A percentile compares a stretch with the other conserved stretches of the same genome.
phyloP scores from a whole-genome alignment of 2,113 vertebrate species.

The Toxotes chatareus region DNA sequence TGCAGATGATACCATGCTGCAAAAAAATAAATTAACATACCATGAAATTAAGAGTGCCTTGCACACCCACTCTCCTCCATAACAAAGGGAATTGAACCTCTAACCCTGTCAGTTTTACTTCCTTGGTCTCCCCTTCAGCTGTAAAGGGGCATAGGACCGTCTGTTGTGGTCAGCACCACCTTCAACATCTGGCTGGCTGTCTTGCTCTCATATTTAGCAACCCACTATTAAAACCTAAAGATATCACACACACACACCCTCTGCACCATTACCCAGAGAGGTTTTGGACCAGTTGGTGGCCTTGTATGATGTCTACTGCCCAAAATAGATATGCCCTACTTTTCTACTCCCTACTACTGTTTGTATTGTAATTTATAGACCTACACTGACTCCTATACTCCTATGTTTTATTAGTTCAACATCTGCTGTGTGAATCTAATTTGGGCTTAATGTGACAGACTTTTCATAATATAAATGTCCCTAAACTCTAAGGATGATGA shows the following conservation, averaged over 20 bases:
- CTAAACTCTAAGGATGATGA: neutral
- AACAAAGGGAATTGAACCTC: neutral
- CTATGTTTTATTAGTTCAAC: conserved; percentile 5
- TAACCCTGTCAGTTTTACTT: neutral
- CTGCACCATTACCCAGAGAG: conserved; percentile 32
- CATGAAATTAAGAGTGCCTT: neutral
- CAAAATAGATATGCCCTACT: conserved; percentile 65
- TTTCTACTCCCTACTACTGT: conserved; percentile 35
- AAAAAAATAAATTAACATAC: neutral
- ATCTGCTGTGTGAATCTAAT: neutral
- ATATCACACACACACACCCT: conserved; percentile 57
- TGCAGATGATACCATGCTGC: neutral
- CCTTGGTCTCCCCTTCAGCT: neutral
- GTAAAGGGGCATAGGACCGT: neutral
- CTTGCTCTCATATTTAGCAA: conserved; percentile 68
- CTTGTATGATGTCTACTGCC: conserved; percentile 46
- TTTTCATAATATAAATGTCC: neutral
- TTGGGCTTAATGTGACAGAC: too few species aligned
- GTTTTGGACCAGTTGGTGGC: conserved; percentile 53
- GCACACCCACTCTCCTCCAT: neutral
- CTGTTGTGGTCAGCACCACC: conserved; percentile 46
- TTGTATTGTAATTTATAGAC: conserved; percentile 34
- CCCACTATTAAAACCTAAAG: conserved; percentile 75
- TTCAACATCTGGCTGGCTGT: conserved; percentile 60
- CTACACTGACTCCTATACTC: neutral